Evolutionary conservation across 2,888 invertebrate genomes (phyloP).

Genomic region (Ophion slaviceki): DNA sequence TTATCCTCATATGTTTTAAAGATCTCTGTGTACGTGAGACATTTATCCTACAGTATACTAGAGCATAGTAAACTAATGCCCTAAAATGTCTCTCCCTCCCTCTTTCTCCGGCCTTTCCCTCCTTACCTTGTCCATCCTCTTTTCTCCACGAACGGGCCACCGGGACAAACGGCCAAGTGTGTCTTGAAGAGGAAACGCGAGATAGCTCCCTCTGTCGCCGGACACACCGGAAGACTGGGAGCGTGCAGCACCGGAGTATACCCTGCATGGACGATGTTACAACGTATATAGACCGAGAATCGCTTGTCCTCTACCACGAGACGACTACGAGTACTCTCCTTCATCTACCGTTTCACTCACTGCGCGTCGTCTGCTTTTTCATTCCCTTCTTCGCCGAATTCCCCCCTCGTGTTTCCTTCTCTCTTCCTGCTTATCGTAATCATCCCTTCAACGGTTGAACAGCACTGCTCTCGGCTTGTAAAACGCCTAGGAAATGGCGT

Average conservation of each 20-base stretch:
- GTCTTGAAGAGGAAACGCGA: constrained; percentile 81
- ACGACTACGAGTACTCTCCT: constrained; percentile 18
- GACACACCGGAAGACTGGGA: constrained; percentile 61
- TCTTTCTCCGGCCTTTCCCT: background rate
- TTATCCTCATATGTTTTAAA: too few species aligned
- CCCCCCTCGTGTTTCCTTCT: constrained; percentile 7
- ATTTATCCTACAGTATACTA: too few species aligned
- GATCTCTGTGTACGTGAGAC: too few species aligned
- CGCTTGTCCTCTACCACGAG: constrained; percentile 42
- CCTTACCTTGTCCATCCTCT: background rate
- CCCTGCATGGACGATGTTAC: constrained; percentile 47
- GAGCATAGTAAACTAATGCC: too few species aligned
- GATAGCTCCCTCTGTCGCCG: constrained; percentile 75
- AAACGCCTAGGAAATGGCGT: background rate
- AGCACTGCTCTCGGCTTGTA: background rate
- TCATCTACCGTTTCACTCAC: constrained; percentile 20
- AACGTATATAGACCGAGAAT: constrained; percentile 46
- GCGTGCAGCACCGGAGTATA: constrained; percentile 57
- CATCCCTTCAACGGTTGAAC: constrained; percentile 27
- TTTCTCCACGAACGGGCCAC: constrained; percentile 3
- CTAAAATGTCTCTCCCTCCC: background rate
- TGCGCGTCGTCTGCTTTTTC: constrained; percentile 7
- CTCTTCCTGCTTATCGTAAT: constrained; percentile 28
- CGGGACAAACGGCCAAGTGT: constrained; percentile 63
- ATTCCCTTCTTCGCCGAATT: background rate